Evolutionary conservation across 2,888 invertebrate genomes (phyloP).

Genomic region (Unio pictorum): DNA sequence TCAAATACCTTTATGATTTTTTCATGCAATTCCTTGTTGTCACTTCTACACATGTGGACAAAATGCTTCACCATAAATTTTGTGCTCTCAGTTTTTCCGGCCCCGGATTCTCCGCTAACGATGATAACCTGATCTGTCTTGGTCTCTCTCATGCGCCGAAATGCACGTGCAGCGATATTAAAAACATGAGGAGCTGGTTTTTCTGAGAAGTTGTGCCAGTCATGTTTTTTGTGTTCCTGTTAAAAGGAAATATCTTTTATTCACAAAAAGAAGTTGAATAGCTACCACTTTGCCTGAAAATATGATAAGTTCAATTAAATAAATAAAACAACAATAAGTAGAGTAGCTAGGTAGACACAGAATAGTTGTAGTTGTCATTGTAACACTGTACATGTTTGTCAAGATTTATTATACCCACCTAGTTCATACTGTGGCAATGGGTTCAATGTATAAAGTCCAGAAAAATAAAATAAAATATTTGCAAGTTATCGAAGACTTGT

Average conservation of each 20-base stretch:
- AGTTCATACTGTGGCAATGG: no score
- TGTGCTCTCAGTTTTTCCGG: conserved; percentile 66
- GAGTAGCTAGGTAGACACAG: no score
- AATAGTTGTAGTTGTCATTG: no score
- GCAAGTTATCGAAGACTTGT: no score
- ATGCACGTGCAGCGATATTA: conserved; percentile 18
- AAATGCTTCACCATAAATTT: conserved; percentile 46
- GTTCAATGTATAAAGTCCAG: no score
- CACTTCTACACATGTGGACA: conserved; percentile 41
- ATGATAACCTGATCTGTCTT: conserved; percentile 34
- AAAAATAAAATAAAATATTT: no score
- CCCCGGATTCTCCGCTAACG: conserved; percentile 49
- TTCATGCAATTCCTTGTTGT: conserved; percentile 32
- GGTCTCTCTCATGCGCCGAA: conserved; percentile 17
- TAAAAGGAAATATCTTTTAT: neutral
- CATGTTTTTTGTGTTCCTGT: conserved; percentile 18
- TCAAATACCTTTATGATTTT: conserved; percentile 36
- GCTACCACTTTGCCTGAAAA: no score
- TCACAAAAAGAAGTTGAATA: no score
- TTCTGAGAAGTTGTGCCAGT: conserved; percentile 14
- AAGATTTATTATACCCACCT: no score
- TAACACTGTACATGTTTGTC: no score
- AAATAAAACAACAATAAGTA: no score
- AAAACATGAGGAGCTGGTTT: conserved; percentile 16
- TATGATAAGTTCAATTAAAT: no score